These are phyloP conservation scores for Oxytorus armatus DNA, from an alignment of 2,888 invertebrate genomes.

Conservation along the genomic window DNA sequence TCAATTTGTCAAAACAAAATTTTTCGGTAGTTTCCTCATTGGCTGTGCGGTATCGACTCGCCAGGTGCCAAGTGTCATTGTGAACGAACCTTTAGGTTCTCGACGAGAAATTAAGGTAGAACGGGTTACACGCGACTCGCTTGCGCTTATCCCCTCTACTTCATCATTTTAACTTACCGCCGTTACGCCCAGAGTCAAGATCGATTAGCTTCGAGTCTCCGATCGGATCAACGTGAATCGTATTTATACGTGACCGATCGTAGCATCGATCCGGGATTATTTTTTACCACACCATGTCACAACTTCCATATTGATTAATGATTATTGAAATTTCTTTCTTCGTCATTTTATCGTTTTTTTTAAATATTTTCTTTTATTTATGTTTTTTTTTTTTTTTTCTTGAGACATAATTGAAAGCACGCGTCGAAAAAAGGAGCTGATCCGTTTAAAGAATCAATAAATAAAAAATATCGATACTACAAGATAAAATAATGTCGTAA, in stretches of 20 bases:
- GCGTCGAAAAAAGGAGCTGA: too few species aligned
- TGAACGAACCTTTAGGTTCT: background rate
- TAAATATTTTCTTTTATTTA: too few species aligned
- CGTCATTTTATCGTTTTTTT: too few species aligned
- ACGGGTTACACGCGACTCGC: conserved; percentile 27
- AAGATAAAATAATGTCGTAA: too few species aligned
- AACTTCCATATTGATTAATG: too few species aligned
- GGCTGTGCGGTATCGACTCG: background rate
- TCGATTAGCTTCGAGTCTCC: conserved; percentile 23
- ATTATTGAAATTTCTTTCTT: too few species aligned
- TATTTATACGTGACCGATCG: conserved; percentile 18
- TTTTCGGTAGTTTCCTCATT: background rate
- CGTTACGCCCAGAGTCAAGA: conserved; percentile 25
- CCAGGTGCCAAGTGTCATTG: background rate
- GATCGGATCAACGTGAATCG: conserved; percentile 26
- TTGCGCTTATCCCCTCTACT: background rate
- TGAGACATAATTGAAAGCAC: too few species aligned
- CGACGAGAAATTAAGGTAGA: background rate
- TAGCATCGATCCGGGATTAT: background rate
- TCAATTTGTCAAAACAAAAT: too few species aligned
- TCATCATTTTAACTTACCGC: conserved; percentile 15
- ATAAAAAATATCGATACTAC: too few species aligned
- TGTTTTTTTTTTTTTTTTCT: too few species aligned
- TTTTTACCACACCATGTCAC: background rate
- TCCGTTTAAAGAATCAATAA: too few species aligned